phyloP scores from a whole-genome alignment of 1,140 invertebrate species.

The Ylistrum balloti region DNA sequence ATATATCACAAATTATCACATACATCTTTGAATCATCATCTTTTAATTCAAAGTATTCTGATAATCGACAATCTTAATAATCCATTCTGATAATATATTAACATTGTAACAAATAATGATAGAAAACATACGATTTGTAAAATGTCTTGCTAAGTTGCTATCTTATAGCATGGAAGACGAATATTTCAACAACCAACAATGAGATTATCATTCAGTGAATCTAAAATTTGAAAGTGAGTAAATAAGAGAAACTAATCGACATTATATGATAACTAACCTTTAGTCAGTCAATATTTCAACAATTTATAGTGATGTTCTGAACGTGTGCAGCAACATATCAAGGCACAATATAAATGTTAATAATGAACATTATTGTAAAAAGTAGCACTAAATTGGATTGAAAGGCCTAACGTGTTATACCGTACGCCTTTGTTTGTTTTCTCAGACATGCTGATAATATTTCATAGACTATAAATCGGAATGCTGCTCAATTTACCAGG shows the following conservation, averaged over 20 bases:
- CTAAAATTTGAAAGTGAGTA: not conserved
- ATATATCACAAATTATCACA: conserved; percentile 27
- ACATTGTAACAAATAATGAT: not conserved
- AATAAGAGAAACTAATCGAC: too few species aligned
- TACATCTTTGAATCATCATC: not conserved
- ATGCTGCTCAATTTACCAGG: not conserved
- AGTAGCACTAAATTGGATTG: not conserved
- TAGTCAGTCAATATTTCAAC: too few species aligned
- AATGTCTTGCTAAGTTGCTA: not conserved
- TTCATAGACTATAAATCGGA: not conserved
- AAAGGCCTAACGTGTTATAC: not conserved
- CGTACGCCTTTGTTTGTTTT: too few species aligned
- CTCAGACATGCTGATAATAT: too few species aligned
- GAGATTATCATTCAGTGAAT: not conserved
- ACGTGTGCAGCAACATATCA: too few species aligned
- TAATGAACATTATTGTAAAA: not conserved
- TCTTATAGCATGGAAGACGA: not conserved
- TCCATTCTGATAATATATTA: not conserved
- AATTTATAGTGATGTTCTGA: too few species aligned
- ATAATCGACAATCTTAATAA: not conserved
- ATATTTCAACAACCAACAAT: not conserved
- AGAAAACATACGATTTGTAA: too few species aligned
- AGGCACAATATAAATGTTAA: too few species aligned
- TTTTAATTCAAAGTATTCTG: not conserved
- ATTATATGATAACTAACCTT: too few species aligned